Percentiles rank a stretch among this genome's conserved stretches.
Evolutionary conservation across 2,797 vertebrate species (phyloP).

Genomic region (Trematomus bernacchii): DNA sequence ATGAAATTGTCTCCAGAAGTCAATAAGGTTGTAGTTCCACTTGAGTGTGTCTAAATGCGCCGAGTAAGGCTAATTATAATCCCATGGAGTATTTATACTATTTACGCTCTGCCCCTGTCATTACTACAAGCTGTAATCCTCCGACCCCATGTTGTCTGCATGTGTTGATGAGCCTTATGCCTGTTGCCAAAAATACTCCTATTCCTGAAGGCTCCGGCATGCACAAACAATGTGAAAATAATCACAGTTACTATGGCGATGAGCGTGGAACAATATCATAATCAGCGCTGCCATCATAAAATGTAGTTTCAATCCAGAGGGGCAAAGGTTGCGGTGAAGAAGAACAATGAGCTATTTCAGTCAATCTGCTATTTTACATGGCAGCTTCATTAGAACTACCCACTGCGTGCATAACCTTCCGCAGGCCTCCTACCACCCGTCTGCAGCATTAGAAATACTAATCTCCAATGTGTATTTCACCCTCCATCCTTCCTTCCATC

Average conservation of each 20-base stretch:
- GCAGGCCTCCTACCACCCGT: conserved; percentile 70
- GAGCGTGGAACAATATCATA: conserved; percentile 71
- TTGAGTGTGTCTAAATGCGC: conserved; percentile 74
- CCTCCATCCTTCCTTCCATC: conserved; percentile 80
- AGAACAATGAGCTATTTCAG: conserved; percentile 75
- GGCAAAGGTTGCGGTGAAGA: conserved; percentile 65
- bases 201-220: conserved; percentile 52
- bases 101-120: conserved; percentile 74
- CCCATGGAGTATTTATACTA: conserved; percentile 77
- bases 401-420: conserved; percentile 71
- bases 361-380: conserved; percentile 55
- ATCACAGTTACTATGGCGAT: conserved; percentile 71
- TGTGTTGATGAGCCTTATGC: conserved; percentile 68
- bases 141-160: conserved; percentile 63
- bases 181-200: conserved; percentile 63
- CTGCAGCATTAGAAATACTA: conserved; percentile 73
- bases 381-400: conserved; percentile 76
- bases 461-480: conserved; percentile 74
- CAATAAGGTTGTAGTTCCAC: conserved; percentile 82
- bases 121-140: conserved; percentile 76
- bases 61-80: conserved; percentile 82
- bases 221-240: conserved; percentile 65
- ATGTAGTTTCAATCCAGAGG: conserved; percentile 52
- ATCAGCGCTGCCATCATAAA: conserved; percentile 60
- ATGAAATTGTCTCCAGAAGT: conserved; percentile 81